Evolutionary conservation across 2,888 invertebrate genomes (phyloP).

Genomic region (Antitype chi): DNA sequence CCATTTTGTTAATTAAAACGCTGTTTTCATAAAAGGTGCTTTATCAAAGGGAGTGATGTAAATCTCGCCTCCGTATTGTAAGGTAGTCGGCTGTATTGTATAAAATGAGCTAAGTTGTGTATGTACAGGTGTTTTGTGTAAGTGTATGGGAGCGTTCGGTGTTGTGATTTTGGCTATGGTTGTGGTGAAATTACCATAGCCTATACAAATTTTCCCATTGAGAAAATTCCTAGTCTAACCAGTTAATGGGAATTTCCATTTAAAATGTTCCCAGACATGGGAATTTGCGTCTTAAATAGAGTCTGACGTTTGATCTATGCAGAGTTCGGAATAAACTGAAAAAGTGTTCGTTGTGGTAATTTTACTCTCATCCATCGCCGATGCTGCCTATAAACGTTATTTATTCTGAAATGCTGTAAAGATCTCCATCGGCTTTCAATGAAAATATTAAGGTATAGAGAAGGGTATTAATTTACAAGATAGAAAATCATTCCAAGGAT

Average conservation of each 20-base stretch:
- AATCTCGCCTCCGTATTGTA: conserved; percentile 45
- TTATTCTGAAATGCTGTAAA: conserved; percentile 35
- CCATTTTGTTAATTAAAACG: not conserved
- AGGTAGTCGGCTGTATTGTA: conserved; percentile 28
- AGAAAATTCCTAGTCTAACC: not conserved
- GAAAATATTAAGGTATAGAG: conserved; percentile 9
- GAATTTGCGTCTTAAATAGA: not conserved
- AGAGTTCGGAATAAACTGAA: not conserved
- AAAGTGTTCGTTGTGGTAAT: conserved; percentile 18
- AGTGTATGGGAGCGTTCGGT: conserved; percentile 21
- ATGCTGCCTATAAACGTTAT: conserved; percentile 16
- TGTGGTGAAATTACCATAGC: conserved; percentile 17
- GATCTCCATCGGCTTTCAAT: conserved; percentile 31
- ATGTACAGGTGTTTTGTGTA: conserved; percentile 39
- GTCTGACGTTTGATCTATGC: not conserved
- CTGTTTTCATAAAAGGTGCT: conserved; percentile 32
- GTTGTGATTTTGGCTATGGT: not conserved
- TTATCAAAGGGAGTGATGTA: conserved; percentile 8
- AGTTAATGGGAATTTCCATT: not conserved
- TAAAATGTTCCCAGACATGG: not conserved
- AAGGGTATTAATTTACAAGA: conserved; percentile 38
- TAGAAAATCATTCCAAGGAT: conserved; percentile 56
- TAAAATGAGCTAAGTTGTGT: conserved; percentile 22
- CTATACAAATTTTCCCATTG: not conserved
- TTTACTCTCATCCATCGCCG: not conserved